These are phyloP conservation scores for Okapia johnstoni DNA, from an alignment of 2,113 vertebrate genomes.

Conservation along the genomic window DNA sequence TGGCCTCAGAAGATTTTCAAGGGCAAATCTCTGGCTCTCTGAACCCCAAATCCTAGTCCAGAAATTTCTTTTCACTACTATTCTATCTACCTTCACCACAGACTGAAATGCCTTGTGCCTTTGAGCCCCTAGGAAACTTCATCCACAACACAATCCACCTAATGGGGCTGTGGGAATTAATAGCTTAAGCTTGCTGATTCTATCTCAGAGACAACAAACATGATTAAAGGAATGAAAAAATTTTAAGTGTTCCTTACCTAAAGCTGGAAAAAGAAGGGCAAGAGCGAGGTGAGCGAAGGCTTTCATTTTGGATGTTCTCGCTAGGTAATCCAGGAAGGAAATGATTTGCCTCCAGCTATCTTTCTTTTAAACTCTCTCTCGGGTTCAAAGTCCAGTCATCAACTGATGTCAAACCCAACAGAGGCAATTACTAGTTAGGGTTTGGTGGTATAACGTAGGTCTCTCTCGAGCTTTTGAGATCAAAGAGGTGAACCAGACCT, in stretches of 20 bases:
- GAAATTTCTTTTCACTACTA: not conserved
- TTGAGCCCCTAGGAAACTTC: not conserved
- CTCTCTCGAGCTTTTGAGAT: constrained; percentile 22
- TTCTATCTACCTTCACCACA: not conserved
- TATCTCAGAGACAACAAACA: not conserved
- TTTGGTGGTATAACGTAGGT: not conserved
- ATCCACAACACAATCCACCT: not conserved
- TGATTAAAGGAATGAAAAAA: constrained; percentile 9
- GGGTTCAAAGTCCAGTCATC: constrained; percentile 74
- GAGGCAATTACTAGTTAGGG: constrained; percentile 57
- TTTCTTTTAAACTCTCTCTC: constrained; percentile 67
- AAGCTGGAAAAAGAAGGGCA: not conserved
- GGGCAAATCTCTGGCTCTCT: not conserved
- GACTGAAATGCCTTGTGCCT: not conserved
- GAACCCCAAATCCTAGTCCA: not conserved
- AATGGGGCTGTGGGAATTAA: not conserved
- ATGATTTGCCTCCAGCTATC: not conserved
- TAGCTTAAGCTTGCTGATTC: not conserved
- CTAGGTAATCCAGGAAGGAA: constrained; percentile 59
- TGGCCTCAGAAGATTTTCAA: not conserved
- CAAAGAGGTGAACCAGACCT: not conserved
- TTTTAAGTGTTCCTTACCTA: constrained; percentile 78
- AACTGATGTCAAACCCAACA: constrained; percentile 77
- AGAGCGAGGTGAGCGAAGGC: not conserved
- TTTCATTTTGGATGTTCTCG: constrained; percentile 71